Evolutionary conservation across 2,797 vertebrate species (phyloP), one percentile per base, ranked within the genome.

Genomic region (Otolemur crassicaudatus): DNA sequence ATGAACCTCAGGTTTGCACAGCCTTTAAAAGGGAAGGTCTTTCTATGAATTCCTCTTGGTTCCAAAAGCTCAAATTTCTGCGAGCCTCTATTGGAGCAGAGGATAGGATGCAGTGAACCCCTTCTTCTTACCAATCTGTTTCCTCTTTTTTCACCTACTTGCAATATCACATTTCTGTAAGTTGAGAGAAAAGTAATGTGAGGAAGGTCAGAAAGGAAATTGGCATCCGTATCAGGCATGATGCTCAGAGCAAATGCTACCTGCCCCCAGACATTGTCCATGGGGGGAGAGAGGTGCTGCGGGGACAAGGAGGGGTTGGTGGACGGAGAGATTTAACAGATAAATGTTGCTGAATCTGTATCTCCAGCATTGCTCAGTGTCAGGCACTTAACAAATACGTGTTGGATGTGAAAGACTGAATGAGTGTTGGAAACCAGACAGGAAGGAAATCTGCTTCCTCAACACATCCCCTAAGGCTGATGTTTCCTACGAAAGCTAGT

Each of bases 1-100:
- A 82, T 88, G 92, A 97, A 72, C 77, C 61, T 86, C 90, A 92
- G 56, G 34, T 90, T 94, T 92, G 76, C 70, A 90, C 95, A 90
- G 81, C 94, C 96, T 97, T 98, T 89, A 85, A 56, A 86, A 83
- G 49, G 1, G 56, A 92, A 91, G 27, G 31, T 60, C 4, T 56
- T 90, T 86, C 80, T 83, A 23, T 19, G 75, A 97, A 96, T 77
- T 58, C 29, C 27, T 89, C 34, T 67, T 19, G 3, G 37, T 84
- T 87, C 23, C 14, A 1, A 91, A 67, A 40, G 40, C 61, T 93
- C 88, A 90, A 40, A 73, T 56, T 27, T 79, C 61, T 25, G 1
- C 2, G 34, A 56, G 56, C 14, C 13, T 31, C n/a, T 69, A 0
- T 12, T 5, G 9, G 34, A 80, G 23, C 46, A 1, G 13, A 49